Evolutionary conservation across 2,113 vertebrate genomes (phyloP).

Genomic region (Hypanus sabinus): DNA sequence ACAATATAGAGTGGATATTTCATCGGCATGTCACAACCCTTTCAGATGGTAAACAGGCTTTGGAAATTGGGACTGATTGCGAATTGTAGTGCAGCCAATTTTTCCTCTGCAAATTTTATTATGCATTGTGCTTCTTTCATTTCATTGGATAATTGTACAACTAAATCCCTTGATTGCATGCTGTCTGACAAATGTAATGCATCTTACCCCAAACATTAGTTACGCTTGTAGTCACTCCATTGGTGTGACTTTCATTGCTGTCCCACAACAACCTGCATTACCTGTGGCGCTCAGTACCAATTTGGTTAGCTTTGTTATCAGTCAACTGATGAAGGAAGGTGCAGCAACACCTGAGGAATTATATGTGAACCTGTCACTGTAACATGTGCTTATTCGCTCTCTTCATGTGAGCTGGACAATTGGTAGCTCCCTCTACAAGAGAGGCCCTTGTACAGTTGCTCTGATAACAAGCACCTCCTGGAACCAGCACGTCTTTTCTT

Average conservation of each 20-base stretch:
- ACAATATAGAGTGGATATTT: not conserved
- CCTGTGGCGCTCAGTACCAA: not conserved
- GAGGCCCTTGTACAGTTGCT: not conserved
- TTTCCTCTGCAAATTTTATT: not conserved
- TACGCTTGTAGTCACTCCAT: not conserved
- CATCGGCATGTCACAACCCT: not conserved
- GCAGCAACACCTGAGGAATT: not conserved
- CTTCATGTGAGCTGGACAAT: not conserved
- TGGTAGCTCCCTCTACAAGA: not conserved
- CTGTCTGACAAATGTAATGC: not conserved
- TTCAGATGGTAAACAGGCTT: not conserved
- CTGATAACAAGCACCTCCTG: not conserved
- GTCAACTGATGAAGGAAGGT: not conserved
- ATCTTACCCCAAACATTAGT: not conserved
- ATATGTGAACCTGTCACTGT: not conserved
- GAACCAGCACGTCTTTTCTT: not conserved
- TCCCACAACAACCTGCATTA: not conserved
- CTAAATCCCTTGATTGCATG: not conserved
- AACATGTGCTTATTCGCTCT: not conserved
- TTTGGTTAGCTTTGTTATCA: not conserved
- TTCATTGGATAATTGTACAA: not conserved
- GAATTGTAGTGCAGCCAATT: not conserved
- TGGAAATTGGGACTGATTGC: not conserved
- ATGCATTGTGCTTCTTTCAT: not conserved
- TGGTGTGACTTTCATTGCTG: not conserved